Percentiles rank a stretch among this genome's conserved stretches.
These are phyloP conservation scores for Chiridota heheva DNA, from an alignment of 35 echinoderm and acorn worm genomes.

Conservation along the genomic window DNA sequence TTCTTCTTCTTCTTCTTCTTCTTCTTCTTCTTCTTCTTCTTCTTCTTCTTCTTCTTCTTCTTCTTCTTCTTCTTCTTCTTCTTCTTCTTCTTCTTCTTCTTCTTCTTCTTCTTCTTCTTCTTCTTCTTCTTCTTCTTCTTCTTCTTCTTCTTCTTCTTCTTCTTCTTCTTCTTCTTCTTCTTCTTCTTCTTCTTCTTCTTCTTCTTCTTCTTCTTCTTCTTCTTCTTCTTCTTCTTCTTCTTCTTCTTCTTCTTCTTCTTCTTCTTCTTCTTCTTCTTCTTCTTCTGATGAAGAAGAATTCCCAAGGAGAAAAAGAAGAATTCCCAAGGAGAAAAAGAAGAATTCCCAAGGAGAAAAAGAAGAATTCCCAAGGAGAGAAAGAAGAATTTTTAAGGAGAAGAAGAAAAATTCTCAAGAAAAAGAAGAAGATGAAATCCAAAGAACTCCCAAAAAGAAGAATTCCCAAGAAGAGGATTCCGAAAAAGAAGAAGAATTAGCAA, in stretches of 20 bases:
- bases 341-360: too few species aligned
- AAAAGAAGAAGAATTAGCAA: too few species aligned
- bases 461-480: too few species aligned
- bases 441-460: too few species aligned
- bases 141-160: conserved; percentile 10
- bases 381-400: too few species aligned
- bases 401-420: too few species aligned
- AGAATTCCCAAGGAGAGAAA: too few species aligned
- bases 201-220: conserved; percentile 10
- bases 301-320: too few species aligned
- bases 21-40: conserved; percentile 8
- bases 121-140: conserved; percentile 5
- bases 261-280: conserved; percentile 10
- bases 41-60: background rate
- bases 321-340: too few species aligned
- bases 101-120: conserved; percentile 4
- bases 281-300: too few species aligned
- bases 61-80: background rate
- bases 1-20: conserved; percentile 5
- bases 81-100: background rate
- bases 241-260: conserved; percentile 5
- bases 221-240: conserved; percentile 4
- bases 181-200: conserved; percentile 5
- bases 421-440: too few species aligned
- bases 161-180: conserved; percentile 4